Evolutionary conservation across 2,888 invertebrate species (phyloP).

Genomic region (Trilocha varians): DNA sequence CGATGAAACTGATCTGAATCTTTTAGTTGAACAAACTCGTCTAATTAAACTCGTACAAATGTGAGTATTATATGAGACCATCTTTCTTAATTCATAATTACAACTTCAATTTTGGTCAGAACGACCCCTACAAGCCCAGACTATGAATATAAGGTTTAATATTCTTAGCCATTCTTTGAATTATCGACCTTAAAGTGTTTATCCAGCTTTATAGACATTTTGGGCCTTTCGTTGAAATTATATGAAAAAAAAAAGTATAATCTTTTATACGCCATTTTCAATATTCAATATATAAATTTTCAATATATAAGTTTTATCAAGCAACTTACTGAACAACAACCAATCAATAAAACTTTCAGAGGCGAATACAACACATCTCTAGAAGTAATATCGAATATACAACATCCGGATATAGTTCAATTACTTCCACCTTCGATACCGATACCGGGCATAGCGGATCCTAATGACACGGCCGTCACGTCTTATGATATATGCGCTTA

Average conservation of each 20-base stretch:
- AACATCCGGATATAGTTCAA: conserved; percentile 77
- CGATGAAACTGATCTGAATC: conserved; percentile 71
- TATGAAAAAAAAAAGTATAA: too few species aligned
- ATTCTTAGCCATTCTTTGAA: too few species aligned
- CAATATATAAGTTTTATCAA: too few species aligned
- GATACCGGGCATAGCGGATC: conserved; percentile 43
- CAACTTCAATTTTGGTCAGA: neutral
- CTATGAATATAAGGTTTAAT: too few species aligned
- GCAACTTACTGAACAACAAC: neutral
- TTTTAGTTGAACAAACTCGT: conserved; percentile 70
- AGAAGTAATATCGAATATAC: conserved; percentile 69
- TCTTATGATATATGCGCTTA: conserved; percentile 68
- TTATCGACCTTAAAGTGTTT: too few species aligned
- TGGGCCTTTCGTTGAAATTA: too few species aligned
- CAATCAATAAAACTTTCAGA: conserved; percentile 34
- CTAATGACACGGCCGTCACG: conserved; percentile 40
- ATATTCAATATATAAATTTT: too few species aligned
- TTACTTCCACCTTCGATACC: conserved; percentile 62
- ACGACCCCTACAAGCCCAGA: too few species aligned
- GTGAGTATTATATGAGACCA: conserved; percentile 56
- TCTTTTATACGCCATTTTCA: too few species aligned
- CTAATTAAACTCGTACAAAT: conserved; percentile 69
- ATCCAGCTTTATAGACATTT: too few species aligned
- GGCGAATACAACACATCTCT: conserved; percentile 56
- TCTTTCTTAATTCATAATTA: neutral